These are phyloP conservation scores for Callosobruchus maculatus DNA, from an alignment of 2,888 invertebrate genomes.

Conservation along the genomic window DNA sequence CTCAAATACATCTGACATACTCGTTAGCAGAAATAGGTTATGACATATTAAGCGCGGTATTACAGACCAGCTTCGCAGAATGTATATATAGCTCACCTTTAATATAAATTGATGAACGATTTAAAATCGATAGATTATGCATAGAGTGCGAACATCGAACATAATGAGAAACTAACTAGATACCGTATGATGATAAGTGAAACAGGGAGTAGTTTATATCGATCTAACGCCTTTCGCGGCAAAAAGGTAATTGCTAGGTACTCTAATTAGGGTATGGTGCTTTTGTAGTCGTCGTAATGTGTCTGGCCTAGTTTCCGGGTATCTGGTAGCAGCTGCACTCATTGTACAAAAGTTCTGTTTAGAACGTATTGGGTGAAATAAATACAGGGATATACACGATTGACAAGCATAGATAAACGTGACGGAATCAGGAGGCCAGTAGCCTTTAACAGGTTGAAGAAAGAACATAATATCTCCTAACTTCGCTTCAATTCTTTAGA, in stretches of 20 bases:
- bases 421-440: no score
- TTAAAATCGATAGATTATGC: neutral
- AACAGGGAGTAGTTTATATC: neutral
- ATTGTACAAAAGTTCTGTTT: neutral
- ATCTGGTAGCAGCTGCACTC: neutral
- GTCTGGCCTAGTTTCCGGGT: neutral
- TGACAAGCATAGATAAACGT: no score
- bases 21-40: neutral
- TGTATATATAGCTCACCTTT: neutral
- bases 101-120: neutral
- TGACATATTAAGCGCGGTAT: neutral
- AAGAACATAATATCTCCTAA: no score
- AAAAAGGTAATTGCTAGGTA: neutral
- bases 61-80: neutral
- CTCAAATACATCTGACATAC: no score
- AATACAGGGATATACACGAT: no score
- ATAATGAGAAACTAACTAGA: neutral
- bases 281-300: neutral
- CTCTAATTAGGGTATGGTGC: neutral
- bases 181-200: neutral
- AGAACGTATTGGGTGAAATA: neutral
- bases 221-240: neutral
- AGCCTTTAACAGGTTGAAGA: no score
- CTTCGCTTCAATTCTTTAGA: no score
- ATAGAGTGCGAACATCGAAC: neutral